phyloP scores from a whole-genome alignment of 2,797 vertebrate species.

The Taeniopygia guttata region DNA sequence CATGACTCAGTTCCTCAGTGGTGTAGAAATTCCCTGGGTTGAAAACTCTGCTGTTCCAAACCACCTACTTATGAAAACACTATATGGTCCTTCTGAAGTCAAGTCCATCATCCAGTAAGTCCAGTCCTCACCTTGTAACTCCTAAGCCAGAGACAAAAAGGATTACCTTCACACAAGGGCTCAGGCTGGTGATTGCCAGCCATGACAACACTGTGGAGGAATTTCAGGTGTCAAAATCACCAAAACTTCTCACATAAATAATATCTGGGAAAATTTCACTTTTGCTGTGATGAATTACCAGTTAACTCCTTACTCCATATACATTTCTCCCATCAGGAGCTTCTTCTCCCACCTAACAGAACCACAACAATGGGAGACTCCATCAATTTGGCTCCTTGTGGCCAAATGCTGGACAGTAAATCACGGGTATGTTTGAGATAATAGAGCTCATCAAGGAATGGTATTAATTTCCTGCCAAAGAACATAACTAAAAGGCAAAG shows the following conservation, averaged over 20 bases:
- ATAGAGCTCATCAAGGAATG: neutral
- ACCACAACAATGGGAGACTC: neutral
- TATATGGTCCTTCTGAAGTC: neutral
- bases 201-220: neutral
- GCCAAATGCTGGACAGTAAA: neutral
- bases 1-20: neutral
- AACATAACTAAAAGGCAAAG: slow-evolving; percentile 30
- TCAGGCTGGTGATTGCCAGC: neutral
- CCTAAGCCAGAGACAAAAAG: neutral
- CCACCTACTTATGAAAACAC: neutral
- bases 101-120: neutral
- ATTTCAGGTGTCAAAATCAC: neutral
- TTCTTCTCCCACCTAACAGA: neutral
- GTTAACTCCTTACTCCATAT: neutral
- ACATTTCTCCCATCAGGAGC: neutral
- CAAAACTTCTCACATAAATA: neutral
- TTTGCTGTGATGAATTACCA: neutral
- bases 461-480: neutral
- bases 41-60: neutral
- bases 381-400: neutral
- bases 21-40: neutral
- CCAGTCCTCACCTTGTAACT: neutral
- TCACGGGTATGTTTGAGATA: neutral
- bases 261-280: neutral
- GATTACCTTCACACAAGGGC: neutral